Evolutionary conservation across 2,888 invertebrate genomes (phyloP), one percentile per base, ranked within the genome.

Genomic region (Drosophila macrospina): DNA sequence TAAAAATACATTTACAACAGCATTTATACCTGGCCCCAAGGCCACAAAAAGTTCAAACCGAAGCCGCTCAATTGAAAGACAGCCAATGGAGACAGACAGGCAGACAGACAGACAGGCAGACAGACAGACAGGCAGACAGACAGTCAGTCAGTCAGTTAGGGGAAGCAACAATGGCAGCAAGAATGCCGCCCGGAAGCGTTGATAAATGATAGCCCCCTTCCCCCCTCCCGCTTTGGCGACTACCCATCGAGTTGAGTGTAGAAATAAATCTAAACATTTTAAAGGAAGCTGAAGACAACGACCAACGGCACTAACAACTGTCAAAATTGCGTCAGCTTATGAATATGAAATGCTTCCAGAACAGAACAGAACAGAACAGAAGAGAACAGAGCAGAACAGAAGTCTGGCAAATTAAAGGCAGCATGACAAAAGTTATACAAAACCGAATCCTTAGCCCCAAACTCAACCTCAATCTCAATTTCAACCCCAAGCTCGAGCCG

Each of bases 1-100:
- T 86, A 85, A 86, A 85, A 88, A 88, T 74, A 88, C 84, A 85
- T 85, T 88, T 86, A 86, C 84, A 86, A 80, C 74, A 75, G 78
- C 75, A 88, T 85, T 85, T 80, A 80, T 88, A 78, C 80, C 86
- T 83, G 81, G 75, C 55, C 86, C 78, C 64, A 51, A 77, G 75
- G 84, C 80, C 68, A 68, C 15, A 34, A 26, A 13, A 54, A 59
- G 57, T 63, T 63, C 37, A 48, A 56, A 15, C 4, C 6, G 28
- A 10, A 16, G 16, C 10, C 42, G 20, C 11, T 47, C 41, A 62
- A 65, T 48, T 45, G 51, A 50, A 61, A 45, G 44, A 59, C 28
- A 37, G 44, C 15, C 36, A 52, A 56, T 30, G 16, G 15, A 24
- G 32, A 42, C 42, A 50, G 64, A 42, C 48, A n/a, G n/a, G n/a